phyloP scores from a whole-genome alignment of 2,797 vertebrate species.

The Balearica regulorum region DNA sequence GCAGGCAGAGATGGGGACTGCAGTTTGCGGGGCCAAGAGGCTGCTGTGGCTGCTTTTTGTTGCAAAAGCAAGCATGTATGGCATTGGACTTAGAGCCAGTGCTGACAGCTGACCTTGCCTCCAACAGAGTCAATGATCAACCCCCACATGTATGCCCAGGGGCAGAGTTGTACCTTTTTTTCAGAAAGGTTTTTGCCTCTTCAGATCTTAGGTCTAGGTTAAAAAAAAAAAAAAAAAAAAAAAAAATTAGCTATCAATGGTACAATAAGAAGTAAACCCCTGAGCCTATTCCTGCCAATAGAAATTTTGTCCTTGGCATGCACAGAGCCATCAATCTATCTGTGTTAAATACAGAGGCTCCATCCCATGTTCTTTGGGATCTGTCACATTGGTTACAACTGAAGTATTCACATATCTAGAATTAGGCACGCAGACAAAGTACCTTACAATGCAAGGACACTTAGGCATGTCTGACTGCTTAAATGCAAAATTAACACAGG shows the following conservation, averaged over 20 bases:
- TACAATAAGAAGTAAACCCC: neutral
- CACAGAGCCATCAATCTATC: neutral
- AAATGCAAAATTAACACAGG: neutral
- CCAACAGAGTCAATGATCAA: neutral
- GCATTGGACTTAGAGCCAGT: neutral
- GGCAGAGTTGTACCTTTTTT: neutral
- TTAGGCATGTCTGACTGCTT: fast-evolving
- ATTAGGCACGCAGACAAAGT: neutral
- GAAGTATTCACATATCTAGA: neutral
- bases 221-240: neutral
- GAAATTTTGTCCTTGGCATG: neutral
- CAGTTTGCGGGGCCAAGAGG: neutral
- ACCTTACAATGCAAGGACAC: neutral
- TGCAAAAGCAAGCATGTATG: fast-evolving
- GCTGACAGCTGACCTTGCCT: neutral
- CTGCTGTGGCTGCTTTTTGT: neutral
- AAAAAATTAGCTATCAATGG: neutral
- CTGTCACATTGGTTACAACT: neutral
- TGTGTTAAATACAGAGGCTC: neutral
- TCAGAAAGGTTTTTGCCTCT: neutral
- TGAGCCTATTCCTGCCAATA: neutral
- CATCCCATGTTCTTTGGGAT: neutral
- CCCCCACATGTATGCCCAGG: neutral
- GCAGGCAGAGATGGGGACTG: neutral
- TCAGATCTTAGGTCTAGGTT: neutral